Base-by-base conservation (phyloP, 2,113 vertebrate species). In the Fukomys damarensis region DNA sequence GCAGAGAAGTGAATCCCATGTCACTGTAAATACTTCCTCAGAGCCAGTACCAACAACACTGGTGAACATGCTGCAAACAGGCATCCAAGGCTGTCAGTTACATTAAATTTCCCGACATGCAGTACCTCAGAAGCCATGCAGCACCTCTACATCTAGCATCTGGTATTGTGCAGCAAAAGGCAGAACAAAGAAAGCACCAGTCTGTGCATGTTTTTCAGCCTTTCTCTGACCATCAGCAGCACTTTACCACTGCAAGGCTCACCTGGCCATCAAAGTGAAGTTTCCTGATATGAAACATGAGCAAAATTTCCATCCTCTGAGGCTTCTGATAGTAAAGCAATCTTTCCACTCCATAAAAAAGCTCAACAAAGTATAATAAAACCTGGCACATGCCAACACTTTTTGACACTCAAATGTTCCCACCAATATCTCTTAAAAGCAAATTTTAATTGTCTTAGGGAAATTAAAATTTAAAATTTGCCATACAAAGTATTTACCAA, bases 331-430 rank as follows among this genome's bases (percentile, higher is more conserved):
- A 68, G n/a, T 41, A 66, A 82, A 94, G 86, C 7, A n/a, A 91
- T 61, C 41, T 22, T 32, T 80, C n/a, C 54, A 35, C 54, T 77
- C 12, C 68, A 90, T 49, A 85, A 41, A 82, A 95, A 89, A 93
- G 82, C 35, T 83, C 93, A 95, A 96, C 16, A 13, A 32, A 95
- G 11, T 32, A 76, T 3, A 84, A 93, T 68, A 95, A 98, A 98
- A 96, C 41, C 32, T 92, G 83, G 90, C 92, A 93, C 46, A 94
- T 92, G 43, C 20, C 19, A 93, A 91, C 30, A 86, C 96, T 93
- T 97, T 86, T 97, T 83, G 90, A 93, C 72, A 82, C 80, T 93
- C 82, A 97, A 72, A 28, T 54, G 0, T 22, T 52, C 85, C 86
- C 22, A 32, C n/a, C 26, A 26, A 92, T 77, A 93, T 86, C 96